Evolutionary conservation across 2,888 invertebrate species (phyloP), one percentile per base, ranked within the genome.

Genomic region (Acanthosepion esculentum): DNA sequence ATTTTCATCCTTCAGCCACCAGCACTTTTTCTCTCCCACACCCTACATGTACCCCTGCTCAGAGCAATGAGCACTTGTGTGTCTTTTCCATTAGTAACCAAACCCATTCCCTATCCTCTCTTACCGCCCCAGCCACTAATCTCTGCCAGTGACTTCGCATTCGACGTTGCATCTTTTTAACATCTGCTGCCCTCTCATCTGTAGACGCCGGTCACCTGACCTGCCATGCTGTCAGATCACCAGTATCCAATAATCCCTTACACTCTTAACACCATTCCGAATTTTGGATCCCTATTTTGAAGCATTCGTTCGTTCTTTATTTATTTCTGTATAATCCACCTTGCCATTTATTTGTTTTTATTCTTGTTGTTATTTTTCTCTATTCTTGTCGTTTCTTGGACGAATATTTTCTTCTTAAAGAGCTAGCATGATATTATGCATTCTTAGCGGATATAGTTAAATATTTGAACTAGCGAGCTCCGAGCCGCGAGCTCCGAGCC

Each of bases 71-170:
- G 78, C 78, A 78, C 78, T 78, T 78, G 78, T 33, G 78, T 78
- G 78, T 78, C 78, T 78, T 78, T 78, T 78, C 78, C 78, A 78
- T 78, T 78, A 78, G 78, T 78, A 78, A 78, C 78, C 78, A 78
- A 78, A 78, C n/a, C 78, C 78, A n/a, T 78, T 78, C 78, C 78
- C 78, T 33, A 78, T 78, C 78, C 78, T n/a, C 10, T 78, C 78
- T n/a, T 5, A 33, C n/a, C 78, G n/a, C 78, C n/a, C 78, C n/a
- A 78, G 78, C n/a, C n/a, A 10, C 78, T 78, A 78, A 78, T 78
- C 78, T 78, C 78, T 0, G n/a, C 78, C n/a, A 78, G 78, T 78
- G 33, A 78, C 78, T 78, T 78, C n/a, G n/a, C 78, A n/a, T 33
- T 78, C 78, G n/a, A 78, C n/a, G 23, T n/a, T 78, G 78, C 78